Conservation (phyloP, 1,140 invertebrate genomes). For the Heterodera schachtii region DNA sequence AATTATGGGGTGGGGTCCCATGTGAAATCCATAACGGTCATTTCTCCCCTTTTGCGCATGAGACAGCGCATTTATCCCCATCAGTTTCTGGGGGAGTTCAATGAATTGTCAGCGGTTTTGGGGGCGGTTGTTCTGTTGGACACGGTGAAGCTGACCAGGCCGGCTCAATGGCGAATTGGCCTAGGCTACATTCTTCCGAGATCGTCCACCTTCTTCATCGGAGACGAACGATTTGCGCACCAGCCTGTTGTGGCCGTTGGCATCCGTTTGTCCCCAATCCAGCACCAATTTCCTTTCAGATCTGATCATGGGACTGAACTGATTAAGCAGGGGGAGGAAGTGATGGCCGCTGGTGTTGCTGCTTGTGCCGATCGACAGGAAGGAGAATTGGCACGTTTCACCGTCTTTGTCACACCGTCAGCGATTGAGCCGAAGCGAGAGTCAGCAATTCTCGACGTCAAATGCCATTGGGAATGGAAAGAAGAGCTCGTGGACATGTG, state of each 20-base stretch:
- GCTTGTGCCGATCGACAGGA: conserved; percentile 1
- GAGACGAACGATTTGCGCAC: conserved; percentile 11
- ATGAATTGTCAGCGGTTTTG: neutral
- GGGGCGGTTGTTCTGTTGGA: conserved; percentile 12
- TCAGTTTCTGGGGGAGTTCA: neutral
- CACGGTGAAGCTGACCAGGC: neutral
- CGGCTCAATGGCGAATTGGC: neutral
- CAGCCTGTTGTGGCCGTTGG: neutral
- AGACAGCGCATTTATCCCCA: conserved; percentile 2
- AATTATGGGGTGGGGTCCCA: neutral
- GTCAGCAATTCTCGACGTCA: neutral
- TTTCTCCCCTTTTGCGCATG: neutral
- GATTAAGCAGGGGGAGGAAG: neutral
- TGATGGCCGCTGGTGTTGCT: neutral
- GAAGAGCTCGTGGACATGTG: conserved; percentile 15
- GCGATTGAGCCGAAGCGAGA: neutral
- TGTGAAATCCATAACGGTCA: neutral
- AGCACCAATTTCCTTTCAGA: conserved; percentile 6
- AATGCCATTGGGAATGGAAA: neutral
- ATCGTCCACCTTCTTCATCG: neutral
- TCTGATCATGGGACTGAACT: neutral
- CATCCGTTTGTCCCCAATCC: neutral
- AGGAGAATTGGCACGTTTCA: conserved; percentile 2
- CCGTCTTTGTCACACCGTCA: neutral
- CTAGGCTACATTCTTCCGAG: neutral